Base-by-base conservation (phyloP, 2,113 vertebrate species). In the Chascanopsetta lugubris region DNA sequence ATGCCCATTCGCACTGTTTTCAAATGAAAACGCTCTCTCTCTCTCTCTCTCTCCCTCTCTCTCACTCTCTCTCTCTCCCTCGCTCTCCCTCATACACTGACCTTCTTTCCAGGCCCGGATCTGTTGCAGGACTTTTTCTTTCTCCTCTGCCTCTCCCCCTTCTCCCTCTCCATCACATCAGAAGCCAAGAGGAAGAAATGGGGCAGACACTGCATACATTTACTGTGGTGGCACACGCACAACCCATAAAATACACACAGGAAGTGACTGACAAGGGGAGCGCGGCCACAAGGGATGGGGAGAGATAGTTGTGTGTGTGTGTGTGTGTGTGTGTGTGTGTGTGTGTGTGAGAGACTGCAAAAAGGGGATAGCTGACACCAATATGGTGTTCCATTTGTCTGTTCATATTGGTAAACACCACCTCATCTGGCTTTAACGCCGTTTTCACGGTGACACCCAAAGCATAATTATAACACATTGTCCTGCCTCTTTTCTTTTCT, bases 191-290 rank as follows among this genome's bases (percentile, higher is more conserved):
- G 70, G 75, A 85, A 83, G 74, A 93, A 90, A 87, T 91, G 87
- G 89, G 89, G 82, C 90, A 91, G 75, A 71, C 61, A 20, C 81
- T 82, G 88, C 87, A 88, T 88, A 87, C 70, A 88, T 88, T 88
- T 85, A 71, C 68, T n/a, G 29, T 53, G 34, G 71, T 72, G 66
- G 58, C 74, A 82, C 77, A 74, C 69, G 66, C 17, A 56, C 77
- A 72, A 69, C 17, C 60, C 77, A 72, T 70, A 77, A 80, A n/a
- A 86, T 74, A 82, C 66, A 82, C 67, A 82, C 77, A 83, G 77
- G 80, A 81, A 83, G 83, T 85, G 73, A 79, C 75, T 74, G 69
- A 69, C 72, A 84, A 49, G 63, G 40, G 62, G 64, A 30, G 29
- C 53, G 38, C 15, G 60, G 72, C 70, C 75, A 82, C 75, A 49